Base-by-base conservation (phyloP, 30 jellyfish, hydroid and myxozoan species). In the Mastigias papua region DNA sequence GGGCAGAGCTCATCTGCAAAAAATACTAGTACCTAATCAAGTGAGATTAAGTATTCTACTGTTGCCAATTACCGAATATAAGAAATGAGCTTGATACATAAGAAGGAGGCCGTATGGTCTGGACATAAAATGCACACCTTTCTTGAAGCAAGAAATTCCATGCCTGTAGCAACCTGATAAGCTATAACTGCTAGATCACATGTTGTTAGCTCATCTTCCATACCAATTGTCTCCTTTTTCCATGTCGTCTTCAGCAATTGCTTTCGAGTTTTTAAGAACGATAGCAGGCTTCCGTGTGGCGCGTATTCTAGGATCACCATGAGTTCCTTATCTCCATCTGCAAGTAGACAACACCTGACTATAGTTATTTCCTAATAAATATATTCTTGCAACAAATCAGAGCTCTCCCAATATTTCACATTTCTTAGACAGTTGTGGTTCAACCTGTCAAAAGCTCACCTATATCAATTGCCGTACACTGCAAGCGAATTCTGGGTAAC, bases 161-260 rank as follows among this genome's bases (percentile, higher is more conserved):
- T 94, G 32, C 97, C 99, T 71, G 91, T 96, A 0, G 97, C 99
- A 30, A 96, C 86, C 62, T 96, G 99, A 77, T 90, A 96, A 5
- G 97, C 96, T 34, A 72, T 73, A 16, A 88, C 97, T 63, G 90
- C 92, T 20, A 96, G 69, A 91, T 96, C 99, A 46, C 93, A 82
- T 0, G 96, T 84, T 31, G 99, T 90, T 42, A 90, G 75, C 57
- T 90, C 98, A 48, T 91, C 62, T 48, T 96, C 97, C 98, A 91
- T 96, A 2, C 97, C 98, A 20, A 76, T 35, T 13, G 82, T 66
- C 32, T 91, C 97, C 71, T 96, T 91, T 63, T 89, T 87, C 98
- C 97, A 91, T 13, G 85, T 84, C 37, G 98, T 98, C 63, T 91
- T 86, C 81, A 96, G 78, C 23, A 81, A 84, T 51, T 86, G 90